These are phyloP conservation scores for Orientallactaga sibirica DNA, from an alignment of 2,797 vertebrate species.

Conservation along the genomic window DNA sequence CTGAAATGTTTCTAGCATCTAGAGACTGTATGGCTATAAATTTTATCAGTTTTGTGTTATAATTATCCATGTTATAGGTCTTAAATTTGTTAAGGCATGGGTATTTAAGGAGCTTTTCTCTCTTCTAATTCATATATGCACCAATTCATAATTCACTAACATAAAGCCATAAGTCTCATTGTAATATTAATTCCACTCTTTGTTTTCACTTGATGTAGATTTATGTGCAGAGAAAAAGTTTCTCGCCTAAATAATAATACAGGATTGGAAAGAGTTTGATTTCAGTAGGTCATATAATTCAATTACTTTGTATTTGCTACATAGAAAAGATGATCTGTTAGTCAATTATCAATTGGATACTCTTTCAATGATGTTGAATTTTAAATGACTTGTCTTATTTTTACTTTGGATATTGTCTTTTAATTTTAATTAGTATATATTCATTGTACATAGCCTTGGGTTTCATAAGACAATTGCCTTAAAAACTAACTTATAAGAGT, in stretches of 20 bases:
- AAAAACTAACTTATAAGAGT: not conserved
- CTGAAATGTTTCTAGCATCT: not conserved
- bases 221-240: not conserved
- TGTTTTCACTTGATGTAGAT: constrained; percentile 21
- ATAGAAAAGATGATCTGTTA: constrained; percentile 19
- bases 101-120: not conserved
- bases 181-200: not conserved
- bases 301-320: not conserved
- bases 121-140: not conserved
- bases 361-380: not conserved
- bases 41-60: not conserved
- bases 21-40: not conserved
- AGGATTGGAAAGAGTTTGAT: not conserved
- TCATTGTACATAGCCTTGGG: not conserved
- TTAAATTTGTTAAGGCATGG: not conserved
- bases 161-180: not conserved
- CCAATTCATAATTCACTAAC: not conserved
- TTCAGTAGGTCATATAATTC: not conserved
- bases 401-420: not conserved
- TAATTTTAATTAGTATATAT: not conserved
- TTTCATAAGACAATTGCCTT: not conserved
- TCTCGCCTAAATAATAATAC: not conserved
- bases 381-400: not conserved
- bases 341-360: not conserved
- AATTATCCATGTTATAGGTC: not conserved